Evolutionary conservation across 53 echinoderm and acorn worm genomes (phyloP).

Genomic region (Echinarachnius parma): DNA sequence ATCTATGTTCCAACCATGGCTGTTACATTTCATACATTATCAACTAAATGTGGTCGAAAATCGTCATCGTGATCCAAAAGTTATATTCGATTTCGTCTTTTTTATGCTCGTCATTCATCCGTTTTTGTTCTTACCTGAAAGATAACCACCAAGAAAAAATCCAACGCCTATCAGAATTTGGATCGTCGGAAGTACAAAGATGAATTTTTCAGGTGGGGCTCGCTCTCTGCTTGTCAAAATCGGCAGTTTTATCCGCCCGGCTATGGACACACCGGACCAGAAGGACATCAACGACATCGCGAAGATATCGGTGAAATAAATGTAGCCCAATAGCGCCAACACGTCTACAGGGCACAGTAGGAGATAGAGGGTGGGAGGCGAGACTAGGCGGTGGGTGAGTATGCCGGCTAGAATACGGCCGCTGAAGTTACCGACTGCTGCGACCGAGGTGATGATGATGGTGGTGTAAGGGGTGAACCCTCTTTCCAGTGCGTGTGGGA

Average conservation of each 20-base stretch:
- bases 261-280: background rate
- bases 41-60: too few relatives aligned
- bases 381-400: background rate
- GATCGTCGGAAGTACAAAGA: background rate
- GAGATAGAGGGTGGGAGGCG: background rate
- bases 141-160: background rate
- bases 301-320: background rate
- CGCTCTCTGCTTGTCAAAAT: background rate
- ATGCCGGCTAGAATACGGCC: background rate
- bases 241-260: background rate
- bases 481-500: slow-evolving; percentile 14
- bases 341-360: background rate
- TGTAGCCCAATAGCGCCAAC: background rate
- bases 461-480: background rate
- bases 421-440: slow-evolving; percentile 1
- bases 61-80: too few relatives aligned
- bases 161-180: background rate
- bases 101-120: too few relatives aligned
- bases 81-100: too few relatives aligned
- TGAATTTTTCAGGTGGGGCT: background rate
- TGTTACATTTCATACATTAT: too few relatives aligned
- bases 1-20: too few relatives aligned
- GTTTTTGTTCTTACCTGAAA: slow-evolving; percentile 8
- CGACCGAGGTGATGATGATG: background rate
- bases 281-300: slow-evolving; percentile 6